Conservation (phyloP, 2,797 vertebrate species). For the Anguilla anguilla region DNA sequence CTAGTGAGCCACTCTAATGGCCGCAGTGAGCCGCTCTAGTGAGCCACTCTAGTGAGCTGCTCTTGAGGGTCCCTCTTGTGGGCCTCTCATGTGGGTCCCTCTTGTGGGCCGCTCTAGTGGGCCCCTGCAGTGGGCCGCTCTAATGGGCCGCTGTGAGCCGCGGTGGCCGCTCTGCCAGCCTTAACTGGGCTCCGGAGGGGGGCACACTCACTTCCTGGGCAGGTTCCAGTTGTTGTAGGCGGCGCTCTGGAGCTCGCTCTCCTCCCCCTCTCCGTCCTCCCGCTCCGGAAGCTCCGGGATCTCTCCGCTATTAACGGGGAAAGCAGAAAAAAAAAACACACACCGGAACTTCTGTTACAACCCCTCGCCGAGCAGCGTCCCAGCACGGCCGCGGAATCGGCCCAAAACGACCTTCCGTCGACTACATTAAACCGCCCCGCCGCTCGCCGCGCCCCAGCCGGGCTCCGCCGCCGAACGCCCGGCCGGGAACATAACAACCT, state of each 20-base stretch:
- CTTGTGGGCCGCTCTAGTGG: neutral
- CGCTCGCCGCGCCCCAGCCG: neutral
- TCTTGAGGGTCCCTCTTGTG: too few species aligned
- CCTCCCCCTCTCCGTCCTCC: constrained; percentile 98
- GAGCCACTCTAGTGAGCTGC: too few species aligned
- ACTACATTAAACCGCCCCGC: neutral
- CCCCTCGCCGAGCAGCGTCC: neutral
- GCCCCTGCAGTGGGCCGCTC: neutral
- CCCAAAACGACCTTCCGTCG: constrained; percentile 7
- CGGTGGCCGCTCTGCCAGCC: neutral
- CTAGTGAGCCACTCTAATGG: too few species aligned
- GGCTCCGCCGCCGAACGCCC: neutral
- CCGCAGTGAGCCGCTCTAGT: too few species aligned
- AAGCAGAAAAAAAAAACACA: neutral
- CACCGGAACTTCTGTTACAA: neutral
- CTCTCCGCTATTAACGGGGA: constrained; percentile 62
- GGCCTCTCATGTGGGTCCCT: neutral
- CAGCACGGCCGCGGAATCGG: neutral
- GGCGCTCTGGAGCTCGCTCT: constrained; percentile 84
- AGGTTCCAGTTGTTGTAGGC: constrained; percentile 90
- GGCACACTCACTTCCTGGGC: constrained; percentile 80
- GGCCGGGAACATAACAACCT: neutral
- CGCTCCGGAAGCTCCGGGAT: constrained; percentile 89
- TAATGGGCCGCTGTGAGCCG: neutral
- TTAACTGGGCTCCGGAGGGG: neutral